phyloP scores from a whole-genome alignment of 2,797 vertebrate genomes.

The Coregonus suidteri region DNA sequence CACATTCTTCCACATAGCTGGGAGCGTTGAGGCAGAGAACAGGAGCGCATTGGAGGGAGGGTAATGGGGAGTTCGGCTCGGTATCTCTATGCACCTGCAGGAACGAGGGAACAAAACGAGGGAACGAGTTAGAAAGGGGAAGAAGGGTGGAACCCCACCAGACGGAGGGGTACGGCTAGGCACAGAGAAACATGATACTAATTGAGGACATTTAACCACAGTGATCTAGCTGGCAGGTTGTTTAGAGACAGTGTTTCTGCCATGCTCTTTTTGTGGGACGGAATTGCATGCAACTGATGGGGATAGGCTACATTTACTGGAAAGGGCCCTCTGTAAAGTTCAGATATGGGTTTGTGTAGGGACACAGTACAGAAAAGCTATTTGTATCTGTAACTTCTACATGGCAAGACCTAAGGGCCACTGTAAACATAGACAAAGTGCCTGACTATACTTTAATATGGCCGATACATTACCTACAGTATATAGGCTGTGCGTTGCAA shows the following conservation, averaged over 20 bases:
- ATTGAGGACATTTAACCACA: conserved; percentile 52
- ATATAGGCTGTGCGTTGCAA: too few species aligned
- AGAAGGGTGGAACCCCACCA: background rate
- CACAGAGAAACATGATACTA: conserved; percentile 12
- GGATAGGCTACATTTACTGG: too few species aligned
- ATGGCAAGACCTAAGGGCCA: too few species aligned
- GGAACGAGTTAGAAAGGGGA: conserved; percentile 6
- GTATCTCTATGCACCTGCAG: conserved; percentile 9
- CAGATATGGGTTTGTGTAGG: too few species aligned
- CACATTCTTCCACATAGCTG: conserved; percentile 44
- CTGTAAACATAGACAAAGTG: too few species aligned
- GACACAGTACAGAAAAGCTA: too few species aligned
- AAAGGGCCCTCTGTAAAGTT: too few species aligned
- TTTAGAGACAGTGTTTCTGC: conserved; percentile 27
- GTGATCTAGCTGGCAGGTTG: conserved; percentile 44
- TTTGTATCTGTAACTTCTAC: too few species aligned
- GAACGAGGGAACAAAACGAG: conserved; percentile 9
- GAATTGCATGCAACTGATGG: too few species aligned
- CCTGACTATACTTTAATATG: too few species aligned
- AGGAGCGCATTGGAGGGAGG: conserved; percentile 29
- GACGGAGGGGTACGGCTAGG: background rate
- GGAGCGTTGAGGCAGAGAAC: conserved; percentile 29
- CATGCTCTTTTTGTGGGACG: background rate
- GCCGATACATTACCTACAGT: too few species aligned
- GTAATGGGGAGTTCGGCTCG: conserved; percentile 22